Percentiles rank a stretch among this genome's conserved stretches.
phyloP scores from a whole-genome alignment of 2,113 vertebrate genomes.

The Tamias sibiricus region DNA sequence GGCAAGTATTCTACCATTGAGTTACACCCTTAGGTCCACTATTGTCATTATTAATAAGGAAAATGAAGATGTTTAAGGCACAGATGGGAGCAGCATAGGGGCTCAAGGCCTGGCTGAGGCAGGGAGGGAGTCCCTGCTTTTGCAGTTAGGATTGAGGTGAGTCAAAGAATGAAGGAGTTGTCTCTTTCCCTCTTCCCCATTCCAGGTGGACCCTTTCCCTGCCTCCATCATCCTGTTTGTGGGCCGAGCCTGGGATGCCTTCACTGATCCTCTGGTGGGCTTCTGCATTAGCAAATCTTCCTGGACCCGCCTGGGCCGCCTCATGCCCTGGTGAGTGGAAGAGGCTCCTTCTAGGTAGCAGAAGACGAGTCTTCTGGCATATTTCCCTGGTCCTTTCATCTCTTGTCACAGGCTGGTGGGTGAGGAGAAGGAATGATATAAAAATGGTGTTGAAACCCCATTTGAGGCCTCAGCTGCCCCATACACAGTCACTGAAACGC shows the following conservation, averaged over 20 bases:
- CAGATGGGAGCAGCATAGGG: not conserved
- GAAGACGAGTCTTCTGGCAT: not conserved
- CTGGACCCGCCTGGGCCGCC: slow-evolving; percentile 92
- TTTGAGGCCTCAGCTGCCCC: not conserved
- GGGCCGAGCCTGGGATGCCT: slow-evolving; percentile 95
- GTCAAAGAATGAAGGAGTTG: not conserved
- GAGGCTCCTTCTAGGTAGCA: not conserved
- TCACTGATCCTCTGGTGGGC: slow-evolving; percentile 96
- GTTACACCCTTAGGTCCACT: not conserved
- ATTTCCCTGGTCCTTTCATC: not conserved
- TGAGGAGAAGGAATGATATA: slow-evolving; percentile 9
- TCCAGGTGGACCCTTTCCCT: slow-evolving; percentile 91
- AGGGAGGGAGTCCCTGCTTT: not conserved
- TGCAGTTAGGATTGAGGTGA: not conserved
- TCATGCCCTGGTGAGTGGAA: slow-evolving; percentile 96
- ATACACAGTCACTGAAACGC: not conserved
- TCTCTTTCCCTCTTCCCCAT: not conserved
- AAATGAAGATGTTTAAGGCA: not conserved
- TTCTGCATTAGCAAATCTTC: slow-evolving; percentile 94
- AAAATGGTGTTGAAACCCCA: slow-evolving; percentile 28
- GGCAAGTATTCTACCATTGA: not conserved
- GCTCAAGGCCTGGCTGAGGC: not conserved
- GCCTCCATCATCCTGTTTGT: slow-evolving; percentile 96
- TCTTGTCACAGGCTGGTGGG: not conserved
- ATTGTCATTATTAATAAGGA: not conserved